phyloP scores from a whole-genome alignment of 92 coral and sea anemone species.

The Plumapathes pennacea region DNA sequence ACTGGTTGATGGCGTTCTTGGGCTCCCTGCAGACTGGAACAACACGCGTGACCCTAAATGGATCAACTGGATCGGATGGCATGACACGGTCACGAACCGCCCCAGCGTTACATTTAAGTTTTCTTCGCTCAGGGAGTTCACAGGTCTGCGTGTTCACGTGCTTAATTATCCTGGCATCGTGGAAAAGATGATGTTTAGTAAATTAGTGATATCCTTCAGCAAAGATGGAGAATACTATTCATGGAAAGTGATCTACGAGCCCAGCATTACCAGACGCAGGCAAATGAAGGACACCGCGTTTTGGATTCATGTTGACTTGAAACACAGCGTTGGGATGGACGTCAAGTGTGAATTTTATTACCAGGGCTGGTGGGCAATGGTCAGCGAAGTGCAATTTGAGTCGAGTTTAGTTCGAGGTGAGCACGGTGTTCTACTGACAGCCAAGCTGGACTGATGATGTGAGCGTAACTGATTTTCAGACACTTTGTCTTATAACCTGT shows the following conservation, averaged over 20 bases:
- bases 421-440: no score
- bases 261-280: slow-evolving; percentile 51
- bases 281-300: slow-evolving; percentile 62
- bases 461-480: no score
- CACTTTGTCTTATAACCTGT: no score
- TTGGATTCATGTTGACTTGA: slow-evolving; percentile 81
- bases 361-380: slow-evolving; percentile 94
- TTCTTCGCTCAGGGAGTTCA: slow-evolving; percentile 65
- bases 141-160: slow-evolving; percentile 73
- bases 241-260: slow-evolving; percentile 88
- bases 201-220: slow-evolving; percentile 84
- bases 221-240: slow-evolving; percentile 88
- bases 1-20: slow-evolving; percentile 87
- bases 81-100: slow-evolving; percentile 54
- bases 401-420: no score
- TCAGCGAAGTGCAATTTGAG: slow-evolving; percentile 87
- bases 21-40: slow-evolving; percentile 78
- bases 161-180: slow-evolving; percentile 71
- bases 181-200: slow-evolving; percentile 83
- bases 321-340: slow-evolving; percentile 66
- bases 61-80: slow-evolving; percentile 96
- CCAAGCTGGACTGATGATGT: no score
- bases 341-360: slow-evolving; percentile 88
- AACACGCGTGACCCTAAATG: slow-evolving; percentile 73
- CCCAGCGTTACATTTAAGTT: slow-evolving; percentile 88